Evolutionary conservation across 2,888 invertebrate genomes (phyloP).

Genomic region (Torymus auratus): DNA sequence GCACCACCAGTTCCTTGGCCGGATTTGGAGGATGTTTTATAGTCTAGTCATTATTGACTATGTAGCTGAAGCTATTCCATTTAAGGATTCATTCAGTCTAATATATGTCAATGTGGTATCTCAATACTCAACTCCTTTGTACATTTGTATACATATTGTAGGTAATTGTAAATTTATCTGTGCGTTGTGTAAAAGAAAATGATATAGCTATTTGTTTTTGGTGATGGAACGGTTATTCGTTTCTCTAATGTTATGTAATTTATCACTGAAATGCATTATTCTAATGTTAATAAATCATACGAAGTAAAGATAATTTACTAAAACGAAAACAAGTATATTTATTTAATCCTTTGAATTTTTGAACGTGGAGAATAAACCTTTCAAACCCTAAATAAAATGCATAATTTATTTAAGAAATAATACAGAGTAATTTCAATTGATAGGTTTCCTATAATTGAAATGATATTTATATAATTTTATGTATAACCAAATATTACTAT

Average conservation of each 20-base stretch:
- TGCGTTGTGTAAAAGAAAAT: slow-evolving; percentile 36
- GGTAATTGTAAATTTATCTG: slow-evolving; percentile 50
- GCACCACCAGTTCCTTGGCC: slow-evolving; percentile 72
- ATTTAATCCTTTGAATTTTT: background rate
- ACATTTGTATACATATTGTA: slow-evolving; percentile 57
- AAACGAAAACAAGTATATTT: slow-evolving; percentile 9
- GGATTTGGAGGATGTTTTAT: slow-evolving; percentile 74
- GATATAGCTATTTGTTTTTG: slow-evolving; percentile 39
- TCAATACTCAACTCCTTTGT: slow-evolving; percentile 52
- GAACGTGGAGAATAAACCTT: no score
- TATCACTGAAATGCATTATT: slow-evolving; percentile 52
- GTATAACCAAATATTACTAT: background rate
- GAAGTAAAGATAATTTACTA: slow-evolving; percentile 46
- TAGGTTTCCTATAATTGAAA: background rate
- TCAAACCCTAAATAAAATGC: no score
- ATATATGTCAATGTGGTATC: slow-evolving; percentile 48
- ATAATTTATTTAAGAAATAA: background rate
- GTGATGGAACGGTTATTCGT: slow-evolving; percentile 24
- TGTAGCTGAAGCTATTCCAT: slow-evolving; percentile 38
- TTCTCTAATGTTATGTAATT: slow-evolving; percentile 56
- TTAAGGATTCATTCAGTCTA: slow-evolving; percentile 35
- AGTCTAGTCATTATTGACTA: slow-evolving; percentile 68
- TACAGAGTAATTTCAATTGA: slow-evolving; percentile 5
- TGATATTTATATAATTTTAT: slow-evolving; percentile 1
- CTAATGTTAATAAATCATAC: slow-evolving; percentile 52